Evolutionary conservation across 2,888 invertebrate species (phyloP), one percentile per base, ranked within the genome.

Genomic region (Ashinkailepas kermadecensis): DNA sequence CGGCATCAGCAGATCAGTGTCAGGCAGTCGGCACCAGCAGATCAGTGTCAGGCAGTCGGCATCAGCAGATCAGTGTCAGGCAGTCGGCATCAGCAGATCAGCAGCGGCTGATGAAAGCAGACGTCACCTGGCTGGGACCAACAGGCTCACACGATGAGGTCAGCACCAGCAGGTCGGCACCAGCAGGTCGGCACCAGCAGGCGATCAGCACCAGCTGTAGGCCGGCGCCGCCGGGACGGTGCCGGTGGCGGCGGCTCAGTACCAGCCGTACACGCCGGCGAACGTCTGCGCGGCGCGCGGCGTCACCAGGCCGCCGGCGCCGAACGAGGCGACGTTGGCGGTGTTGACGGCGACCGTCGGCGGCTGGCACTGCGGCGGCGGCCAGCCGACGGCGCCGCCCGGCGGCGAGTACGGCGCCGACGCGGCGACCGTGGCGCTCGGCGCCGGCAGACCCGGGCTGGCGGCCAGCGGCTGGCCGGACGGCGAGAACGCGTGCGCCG

Each of bases 201-300:
- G 67, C 67, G 10, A 12, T 10, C 25, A 25, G 39, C 39, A 39
- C 39, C 39, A 39, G 39, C 39, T 39, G 39, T 39, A 39, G 39
- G 39, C 39, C 2, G 39, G 39, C 39, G 39, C 39, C 2, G 39
- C 39, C 39, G 39, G 39, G 39, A 39, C 39, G 39, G 39, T 39
- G 39, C 39, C 39, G 39, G 39, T 4, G 39, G 39, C 39, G 39
- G 39, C 39, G 39, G 39, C 67, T 74, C 56, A 74, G 56, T 74
- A 74, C 74, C 74, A 74, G 15, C 74, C 74, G n/a, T 74, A 74
- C 8, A 74, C 74, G 1, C 74, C 74, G 9, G 74, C 74, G 74
- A 74, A 74, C 7, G 74, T 74, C n/a, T 74, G 74, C 74, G 74
- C 74, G 21, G 74, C 74, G 18, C 74, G 74, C 21, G 74, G 74